Evolutionary conservation across 2,113 vertebrate genomes (phyloP), one percentile per base, ranked within the genome.

Genomic region (Mesitornis unicolor): DNA sequence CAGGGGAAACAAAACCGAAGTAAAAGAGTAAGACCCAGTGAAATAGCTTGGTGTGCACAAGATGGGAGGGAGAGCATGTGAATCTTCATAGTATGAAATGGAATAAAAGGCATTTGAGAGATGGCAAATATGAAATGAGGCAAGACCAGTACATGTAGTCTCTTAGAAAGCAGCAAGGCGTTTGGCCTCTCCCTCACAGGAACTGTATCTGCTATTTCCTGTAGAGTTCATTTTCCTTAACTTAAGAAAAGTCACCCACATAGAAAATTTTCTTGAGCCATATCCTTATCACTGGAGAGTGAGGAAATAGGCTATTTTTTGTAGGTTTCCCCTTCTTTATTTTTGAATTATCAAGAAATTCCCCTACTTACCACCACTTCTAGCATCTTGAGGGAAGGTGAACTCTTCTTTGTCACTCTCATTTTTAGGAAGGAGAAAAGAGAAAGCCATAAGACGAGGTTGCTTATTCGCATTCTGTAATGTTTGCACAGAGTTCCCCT

Each of bases 371-470:
- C 97, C 96, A 19, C 14, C 43, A 19, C 36, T 87, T 67, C 83
- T 69, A 47, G 70, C 33, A 43, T 76, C 93, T 47, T 4, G 50
- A 8, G 92, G 85, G 73, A 95, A 94, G 68, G 75, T 6, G 11
- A 85, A 80, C 64, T 95, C 93, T 82, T 96, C 92, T 92, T 90
- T 93, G 69, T 63, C 85, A 18, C 35, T 65, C 94, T 97, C 15
- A 3, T 92, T 94, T 77, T 63, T 59, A 43, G 67, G 20, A 76
- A 67, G 20, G 26, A 26, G 35, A 45, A 48, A 76, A 91, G 48
- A 35, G 63, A 87, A 89, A 82, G 5, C 4, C 19, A 0, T 47
- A 47, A 94, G 38, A 28, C 31, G 40, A 45, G 43, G 43, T 9
- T 71, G 47, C 12, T 71, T 21, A 21, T 60, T 78, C 70, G 43